Evolutionary conservation across 2,797 vertebrate species (phyloP), one percentile per base, ranked within the genome.

Genomic region (Caiman crocodilus): DNA sequence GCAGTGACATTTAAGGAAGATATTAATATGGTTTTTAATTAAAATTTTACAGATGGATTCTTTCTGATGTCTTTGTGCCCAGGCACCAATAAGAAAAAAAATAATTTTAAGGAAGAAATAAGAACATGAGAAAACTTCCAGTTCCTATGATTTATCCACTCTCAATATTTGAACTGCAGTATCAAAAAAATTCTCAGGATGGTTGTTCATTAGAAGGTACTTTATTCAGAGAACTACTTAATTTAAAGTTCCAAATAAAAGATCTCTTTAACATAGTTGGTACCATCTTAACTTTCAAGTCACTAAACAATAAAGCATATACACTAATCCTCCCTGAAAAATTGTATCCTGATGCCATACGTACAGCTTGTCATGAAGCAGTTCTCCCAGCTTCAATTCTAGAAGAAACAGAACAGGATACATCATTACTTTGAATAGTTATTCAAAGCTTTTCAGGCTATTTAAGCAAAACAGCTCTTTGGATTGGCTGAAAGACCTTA

Each of bases 361-460:
- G 99, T 97, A 99, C 99, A 99, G 98, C 96, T 99, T 99, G 97
- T 99, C 99, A 98, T 99, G 99, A 97, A 99, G 99, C 92, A 99
- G 96, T 96, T 99, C 99, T 95, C 99, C 99, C 92, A 99, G 98
- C 96, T 99, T 99, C 94, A 99, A 96, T 96, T 99, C 99, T 99
- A 96, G 95, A 96, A 96, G 69, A 85, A 97, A 97, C 12, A 97
- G 84, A 94, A 94, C 77, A 89, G 69, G 58, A 85, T 7, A 95
- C 89, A 56, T 30, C 79, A 85, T 94, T 90, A 85, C 11, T 32
- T 12, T 67, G 65, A 20, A 32, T 32, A 35, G 79, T 32, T 84
- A 79, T 4, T 11, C 32, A 67, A 67, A 67, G 65, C 5, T 82
- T 82, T 11, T 23, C 74, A 11, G 0, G 5, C 16, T 89, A 16